A percentile compares a stretch with the other conserved stretches of the same genome.
These are phyloP conservation scores for Ramazzottius varieornatus DNA, from an alignment of 2,888 invertebrate species.

Conservation along the genomic window DNA sequence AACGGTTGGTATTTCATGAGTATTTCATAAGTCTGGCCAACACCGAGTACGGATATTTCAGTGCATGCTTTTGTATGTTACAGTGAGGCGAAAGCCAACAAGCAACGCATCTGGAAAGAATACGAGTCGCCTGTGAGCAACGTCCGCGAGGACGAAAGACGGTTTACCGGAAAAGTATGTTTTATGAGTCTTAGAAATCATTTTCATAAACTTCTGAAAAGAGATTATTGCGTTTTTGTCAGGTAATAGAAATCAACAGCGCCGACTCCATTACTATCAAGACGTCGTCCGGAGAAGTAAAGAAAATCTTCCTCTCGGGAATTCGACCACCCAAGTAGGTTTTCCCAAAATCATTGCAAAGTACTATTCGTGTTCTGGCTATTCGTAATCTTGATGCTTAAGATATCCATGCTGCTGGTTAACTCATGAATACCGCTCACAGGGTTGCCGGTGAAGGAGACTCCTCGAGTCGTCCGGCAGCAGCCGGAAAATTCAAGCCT, in stretches of 20 bases:
- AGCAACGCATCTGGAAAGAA: constrained; percentile 65
- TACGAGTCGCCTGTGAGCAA: constrained; percentile 35
- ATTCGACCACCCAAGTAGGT: constrained; percentile 65
- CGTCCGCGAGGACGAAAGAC: constrained; percentile 25
- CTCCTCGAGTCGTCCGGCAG: background rate
- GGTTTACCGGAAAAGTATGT: constrained; percentile 6
- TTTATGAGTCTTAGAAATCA: constrained; percentile 5
- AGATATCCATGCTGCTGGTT: background rate
- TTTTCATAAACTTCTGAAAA: background rate
- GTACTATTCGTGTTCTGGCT: background rate
- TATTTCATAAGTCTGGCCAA: too few species aligned
- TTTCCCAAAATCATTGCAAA: too few species aligned
- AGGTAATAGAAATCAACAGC: constrained; percentile 54
- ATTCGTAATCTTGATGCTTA: background rate
- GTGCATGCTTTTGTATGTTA: constrained; percentile 6
- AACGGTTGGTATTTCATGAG: constrained; percentile 30
- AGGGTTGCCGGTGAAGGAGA: constrained; percentile 9
- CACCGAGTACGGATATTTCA: too few species aligned
- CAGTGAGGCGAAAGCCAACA: constrained; percentile 51
- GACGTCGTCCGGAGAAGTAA: constrained; percentile 41
- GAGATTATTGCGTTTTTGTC: background rate
- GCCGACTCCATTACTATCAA: constrained; percentile 76
- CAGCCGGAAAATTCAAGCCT: constrained; percentile 36
- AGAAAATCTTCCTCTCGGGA: constrained; percentile 82
- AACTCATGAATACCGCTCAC: background rate